A percentile compares a stretch with the other conserved stretches of the same genome.
These are phyloP conservation scores for Scolopax rusticola DNA, from an alignment of 2,797 vertebrate species.

Conservation along the genomic window DNA sequence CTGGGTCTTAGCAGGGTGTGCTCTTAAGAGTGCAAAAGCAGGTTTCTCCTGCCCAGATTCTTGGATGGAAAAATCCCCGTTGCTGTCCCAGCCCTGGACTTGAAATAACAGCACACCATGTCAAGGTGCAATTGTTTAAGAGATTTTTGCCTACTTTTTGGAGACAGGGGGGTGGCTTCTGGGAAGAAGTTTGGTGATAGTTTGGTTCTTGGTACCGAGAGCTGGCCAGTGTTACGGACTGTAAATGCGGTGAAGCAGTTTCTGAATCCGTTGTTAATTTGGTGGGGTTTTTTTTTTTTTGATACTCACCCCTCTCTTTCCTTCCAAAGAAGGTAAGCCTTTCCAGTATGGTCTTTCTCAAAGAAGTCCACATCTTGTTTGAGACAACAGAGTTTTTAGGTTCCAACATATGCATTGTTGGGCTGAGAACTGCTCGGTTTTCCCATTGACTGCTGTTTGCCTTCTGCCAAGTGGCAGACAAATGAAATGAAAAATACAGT, in stretches of 20 bases:
- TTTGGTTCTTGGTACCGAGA: not conserved
- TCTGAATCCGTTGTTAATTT: not conserved
- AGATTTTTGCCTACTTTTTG: not conserved
- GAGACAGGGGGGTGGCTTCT: not conserved
- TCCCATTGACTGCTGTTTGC: not conserved
- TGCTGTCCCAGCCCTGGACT: not conserved
- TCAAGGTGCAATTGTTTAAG: not conserved
- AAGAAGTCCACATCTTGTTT: not conserved
- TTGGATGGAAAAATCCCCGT: not conserved
- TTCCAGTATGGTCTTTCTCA: not conserved
- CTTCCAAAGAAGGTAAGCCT: not conserved
- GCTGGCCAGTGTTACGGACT: not conserved
- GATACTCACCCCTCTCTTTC: not conserved
- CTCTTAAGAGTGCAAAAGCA: not conserved
- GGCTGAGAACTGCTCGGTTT: not conserved
- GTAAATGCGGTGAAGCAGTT: not conserved
- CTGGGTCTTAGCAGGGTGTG: not conserved
- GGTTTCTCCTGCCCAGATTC: not conserved
- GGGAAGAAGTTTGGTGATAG: not conserved
- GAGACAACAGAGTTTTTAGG: not conserved
- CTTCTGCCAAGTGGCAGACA: not conserved
- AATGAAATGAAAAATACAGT: not conserved
- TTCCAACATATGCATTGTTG: rapidly evolving
- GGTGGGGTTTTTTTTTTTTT: not conserved
- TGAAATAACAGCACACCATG: not conserved